Conservation (phyloP, 2,113 vertebrate species). For the Piprites chloris region DNA sequence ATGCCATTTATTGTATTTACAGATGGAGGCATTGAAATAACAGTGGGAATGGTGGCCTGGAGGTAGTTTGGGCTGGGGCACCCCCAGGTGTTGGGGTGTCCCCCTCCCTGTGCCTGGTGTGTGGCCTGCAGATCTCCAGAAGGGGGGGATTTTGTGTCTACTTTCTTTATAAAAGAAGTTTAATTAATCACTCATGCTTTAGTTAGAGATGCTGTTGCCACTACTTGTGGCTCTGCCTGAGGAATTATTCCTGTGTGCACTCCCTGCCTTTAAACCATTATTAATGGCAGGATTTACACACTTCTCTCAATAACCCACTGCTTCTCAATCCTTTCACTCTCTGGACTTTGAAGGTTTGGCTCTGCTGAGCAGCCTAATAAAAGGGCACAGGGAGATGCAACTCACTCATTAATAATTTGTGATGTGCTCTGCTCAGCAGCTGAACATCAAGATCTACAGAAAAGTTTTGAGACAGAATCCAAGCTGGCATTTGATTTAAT, state of each 20-base stretch:
- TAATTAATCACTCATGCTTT: background rate
- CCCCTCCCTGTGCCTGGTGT: background rate
- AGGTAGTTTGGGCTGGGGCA: background rate
- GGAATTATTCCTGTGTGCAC: background rate
- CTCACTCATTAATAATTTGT: background rate
- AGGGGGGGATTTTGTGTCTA: background rate
- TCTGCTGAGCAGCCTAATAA: background rate
- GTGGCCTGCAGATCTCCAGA: background rate
- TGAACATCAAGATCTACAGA: background rate
- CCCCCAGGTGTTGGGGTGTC: fast-evolving
- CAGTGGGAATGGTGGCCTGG: background rate
- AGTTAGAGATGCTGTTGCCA: background rate
- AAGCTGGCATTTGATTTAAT: background rate
- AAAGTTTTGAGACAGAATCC: background rate
- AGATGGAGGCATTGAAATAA: background rate
- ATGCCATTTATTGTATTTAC: background rate
- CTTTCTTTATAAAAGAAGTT: background rate
- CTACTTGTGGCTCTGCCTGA: background rate
- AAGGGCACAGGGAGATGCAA: background rate
- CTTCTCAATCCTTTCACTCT: background rate
- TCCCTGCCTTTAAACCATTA: background rate
- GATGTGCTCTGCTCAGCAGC: background rate
- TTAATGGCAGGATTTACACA: background rate
- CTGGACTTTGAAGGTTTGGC: background rate
- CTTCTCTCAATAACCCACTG: background rate